Evolutionary conservation across 2,797 vertebrate species (phyloP).

Genomic region (Pogoniulus pusillus): DNA sequence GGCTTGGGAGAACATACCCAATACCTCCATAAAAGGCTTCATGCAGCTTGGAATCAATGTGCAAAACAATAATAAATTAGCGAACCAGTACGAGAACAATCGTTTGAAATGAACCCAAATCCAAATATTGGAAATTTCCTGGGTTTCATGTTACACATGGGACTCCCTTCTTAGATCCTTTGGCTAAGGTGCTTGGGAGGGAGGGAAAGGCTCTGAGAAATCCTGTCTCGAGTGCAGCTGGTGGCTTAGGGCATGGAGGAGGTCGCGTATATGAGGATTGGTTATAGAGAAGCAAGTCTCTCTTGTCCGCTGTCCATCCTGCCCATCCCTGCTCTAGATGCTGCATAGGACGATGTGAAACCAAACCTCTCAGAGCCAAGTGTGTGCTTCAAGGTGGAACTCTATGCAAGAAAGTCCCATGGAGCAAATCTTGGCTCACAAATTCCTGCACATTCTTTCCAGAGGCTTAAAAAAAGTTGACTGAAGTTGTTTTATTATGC

Average conservation of each 20-base stretch:
- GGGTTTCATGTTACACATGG: constrained; percentile 25
- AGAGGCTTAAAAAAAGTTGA: background rate
- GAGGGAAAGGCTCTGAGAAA: background rate
- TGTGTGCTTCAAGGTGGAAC: background rate
- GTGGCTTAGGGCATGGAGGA: background rate
- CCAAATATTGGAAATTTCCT: constrained; percentile 70
- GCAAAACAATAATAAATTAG: constrained; percentile 75
- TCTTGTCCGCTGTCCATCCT: background rate
- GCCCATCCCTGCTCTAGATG: background rate
- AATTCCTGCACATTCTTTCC: background rate
- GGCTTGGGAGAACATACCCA: constrained; percentile 64
- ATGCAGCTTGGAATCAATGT: constrained; percentile 64
- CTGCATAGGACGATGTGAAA: background rate
- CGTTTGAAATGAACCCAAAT: constrained; percentile 65
- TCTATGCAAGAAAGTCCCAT: background rate
- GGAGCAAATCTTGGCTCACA: background rate
- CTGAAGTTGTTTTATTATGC: background rate
- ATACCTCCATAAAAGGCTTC: constrained; percentile 64
- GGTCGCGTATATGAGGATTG: accelerated
- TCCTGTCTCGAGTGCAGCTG: background rate
- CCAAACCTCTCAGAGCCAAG: background rate
- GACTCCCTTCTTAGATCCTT: background rate
- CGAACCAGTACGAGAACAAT: constrained; percentile 65
- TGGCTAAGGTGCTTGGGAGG: background rate
- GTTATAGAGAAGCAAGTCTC: background rate